Percentiles rank a stretch among this genome's conserved stretches.
These are phyloP conservation scores for Epinephelus fuscoguttatus DNA, from an alignment of 2,113 vertebrate species.

Conservation along the genomic window DNA sequence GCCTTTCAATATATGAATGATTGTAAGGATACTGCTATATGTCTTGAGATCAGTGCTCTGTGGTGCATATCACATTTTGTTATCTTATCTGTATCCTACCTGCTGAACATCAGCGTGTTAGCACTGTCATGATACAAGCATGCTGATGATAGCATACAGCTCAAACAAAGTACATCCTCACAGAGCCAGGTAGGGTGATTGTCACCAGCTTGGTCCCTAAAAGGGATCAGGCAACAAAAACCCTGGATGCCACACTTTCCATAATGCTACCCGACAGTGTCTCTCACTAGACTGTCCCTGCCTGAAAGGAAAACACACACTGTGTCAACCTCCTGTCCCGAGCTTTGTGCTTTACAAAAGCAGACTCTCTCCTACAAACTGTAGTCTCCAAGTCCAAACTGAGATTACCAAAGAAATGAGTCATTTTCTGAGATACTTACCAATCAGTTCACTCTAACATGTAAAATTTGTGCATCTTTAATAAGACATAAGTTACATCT, in stretches of 20 bases:
- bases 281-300: not conserved
- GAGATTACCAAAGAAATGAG: not conserved
- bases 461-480: not conserved
- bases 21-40: not conserved
- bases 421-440: not conserved
- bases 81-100: not conserved
- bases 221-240: not conserved
- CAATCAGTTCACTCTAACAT: not conserved
- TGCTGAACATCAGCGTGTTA: not conserved
- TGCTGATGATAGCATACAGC: not conserved
- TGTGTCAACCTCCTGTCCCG: not conserved
- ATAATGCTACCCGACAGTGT: not conserved
- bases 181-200: not conserved
- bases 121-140: not conserved
- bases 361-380: not conserved
- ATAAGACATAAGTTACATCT: not conserved
- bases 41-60: not conserved
- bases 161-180: not conserved
- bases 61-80: not conserved
- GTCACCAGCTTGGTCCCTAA: not conserved
- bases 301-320: not conserved
- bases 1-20: not conserved
- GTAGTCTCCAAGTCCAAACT: not conserved
- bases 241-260: not conserved
- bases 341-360: not conserved